Base-by-base conservation (phyloP, 1,140 invertebrate species). In the Drosophila teissieri region DNA sequence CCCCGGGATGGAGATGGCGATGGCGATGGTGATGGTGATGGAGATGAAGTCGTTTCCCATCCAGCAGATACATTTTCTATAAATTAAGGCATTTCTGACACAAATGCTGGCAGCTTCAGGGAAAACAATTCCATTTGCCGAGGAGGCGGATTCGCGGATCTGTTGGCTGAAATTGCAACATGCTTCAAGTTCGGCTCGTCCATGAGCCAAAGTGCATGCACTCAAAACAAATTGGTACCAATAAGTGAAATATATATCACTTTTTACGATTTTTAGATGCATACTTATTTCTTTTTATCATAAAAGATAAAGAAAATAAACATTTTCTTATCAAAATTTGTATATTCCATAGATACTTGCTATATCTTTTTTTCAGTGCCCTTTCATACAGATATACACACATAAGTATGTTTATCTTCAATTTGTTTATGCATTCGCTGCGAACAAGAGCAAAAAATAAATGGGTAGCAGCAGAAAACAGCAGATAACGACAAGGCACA, bases 61-160 rank as follows among this genome's bases (percentile, higher is more conserved):
- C 53, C 55, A 58, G 51, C 64, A 70, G 74, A 83, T 79, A 83
- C 72, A 89, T 88, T 88, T 80, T 75, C 79, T 82, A 86, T 86
- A 83, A 86, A 79, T 86, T 88, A 73, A 73, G 76, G 79, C 79
- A 51, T 70, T 77, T 77, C 73, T 77, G 74, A 77, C 74, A 77
- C 74, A 77, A 77, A 69, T 77, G 73, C 55, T 60, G 74, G 44
- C 51, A 48, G 51, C 49, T 60, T 45, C 58, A 67, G 60, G 36
- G 73, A 78, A 81, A 86, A 82, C 81, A 84, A 85, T 85, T 80
- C 68, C 73, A 80, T 85, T 85, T 85, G 74, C 64, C 60, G 45
- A 46, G 62, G 52, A 42, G 68, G 45, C 39, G 79, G 52, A 44
- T 36, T 45, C 60, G 73, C 65, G 79, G 60, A 62, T 67, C 51